phyloP scores from a whole-genome alignment of 64 coral and sea anemone genomes.

The Stichodactyla mertensii region DNA sequence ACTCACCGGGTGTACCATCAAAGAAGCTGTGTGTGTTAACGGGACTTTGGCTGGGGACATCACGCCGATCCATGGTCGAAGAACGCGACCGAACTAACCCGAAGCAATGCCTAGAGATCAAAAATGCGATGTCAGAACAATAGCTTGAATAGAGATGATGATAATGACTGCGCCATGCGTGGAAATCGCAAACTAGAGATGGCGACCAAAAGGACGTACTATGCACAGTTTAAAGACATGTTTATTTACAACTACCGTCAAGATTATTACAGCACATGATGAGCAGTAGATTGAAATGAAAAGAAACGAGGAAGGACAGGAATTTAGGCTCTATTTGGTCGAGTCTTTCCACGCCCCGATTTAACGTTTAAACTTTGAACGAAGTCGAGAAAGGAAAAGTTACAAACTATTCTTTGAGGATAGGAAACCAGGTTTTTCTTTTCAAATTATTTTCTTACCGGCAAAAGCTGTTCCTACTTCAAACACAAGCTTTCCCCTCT shows the following conservation, averaged over 20 bases:
- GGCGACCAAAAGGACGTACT: slow-evolving; percentile 68
- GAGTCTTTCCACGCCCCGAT: slow-evolving; percentile 90
- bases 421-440: slow-evolving; percentile 90
- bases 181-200: slow-evolving; percentile 69
- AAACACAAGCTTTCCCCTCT: slow-evolving; percentile 49
- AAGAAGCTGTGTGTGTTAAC: slow-evolving; percentile 94
- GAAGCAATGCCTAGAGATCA: slow-evolving; percentile 86
- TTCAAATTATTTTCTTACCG: slow-evolving; percentile 93
- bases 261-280: slow-evolving; percentile 71
- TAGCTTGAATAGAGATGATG: slow-evolving; percentile 78
- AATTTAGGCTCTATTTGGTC: slow-evolving; percentile 47
- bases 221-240: slow-evolving; percentile 80
- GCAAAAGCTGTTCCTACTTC: slow-evolving; percentile 71
- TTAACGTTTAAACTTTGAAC: slow-evolving; percentile 82
- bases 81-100: slow-evolving; percentile 37
- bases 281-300: not conserved
- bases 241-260: slow-evolving; percentile 93
- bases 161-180: slow-evolving; percentile 78
- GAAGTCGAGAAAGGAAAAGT: slow-evolving; percentile 89
- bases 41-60: slow-evolving; percentile 89
- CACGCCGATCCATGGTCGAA: slow-evolving; percentile 81
- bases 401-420: slow-evolving; percentile 96
- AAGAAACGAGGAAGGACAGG: slow-evolving; percentile 19
- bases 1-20: slow-evolving; percentile 92
- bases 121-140: slow-evolving; percentile 99